phyloP scores from a whole-genome alignment of 2,888 invertebrate species.

The Melanotus villosus region DNA sequence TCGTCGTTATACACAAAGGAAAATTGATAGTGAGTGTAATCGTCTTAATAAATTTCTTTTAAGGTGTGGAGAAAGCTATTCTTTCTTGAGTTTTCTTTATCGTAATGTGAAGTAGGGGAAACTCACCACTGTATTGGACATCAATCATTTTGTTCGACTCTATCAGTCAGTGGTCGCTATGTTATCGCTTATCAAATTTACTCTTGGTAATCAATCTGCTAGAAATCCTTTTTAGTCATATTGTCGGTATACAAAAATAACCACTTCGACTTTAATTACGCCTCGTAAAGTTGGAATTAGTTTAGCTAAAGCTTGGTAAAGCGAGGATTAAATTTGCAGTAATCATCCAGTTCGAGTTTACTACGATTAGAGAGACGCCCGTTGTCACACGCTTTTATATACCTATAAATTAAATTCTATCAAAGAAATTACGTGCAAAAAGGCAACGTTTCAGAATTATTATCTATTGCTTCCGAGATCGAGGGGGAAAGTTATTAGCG shows the following conservation, averaged over 20 bases:
- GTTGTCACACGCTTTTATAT: background rate
- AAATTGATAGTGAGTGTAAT: background rate
- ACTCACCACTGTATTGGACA: conserved; percentile 16
- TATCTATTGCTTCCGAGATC: background rate
- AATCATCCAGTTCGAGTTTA: conserved; percentile 24
- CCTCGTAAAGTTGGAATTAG: conserved; percentile 34
- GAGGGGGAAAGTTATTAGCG: background rate
- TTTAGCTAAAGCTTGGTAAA: conserved; percentile 25
- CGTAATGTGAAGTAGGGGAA: conserved; percentile 2
- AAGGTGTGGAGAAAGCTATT: conserved; percentile 10
- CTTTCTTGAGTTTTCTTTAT: background rate
- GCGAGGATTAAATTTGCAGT: conserved; percentile 31
- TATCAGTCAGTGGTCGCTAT: conserved; percentile 10
- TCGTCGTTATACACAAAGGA: background rate
- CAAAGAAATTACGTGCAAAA: background rate
- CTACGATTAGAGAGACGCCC: conserved; percentile 25
- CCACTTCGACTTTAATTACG: conserved; percentile 25
- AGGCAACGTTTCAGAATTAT: background rate
- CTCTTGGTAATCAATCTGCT: conserved; percentile 15
- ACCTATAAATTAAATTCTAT: no score
- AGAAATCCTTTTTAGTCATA: conserved; percentile 16
- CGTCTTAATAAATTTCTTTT: conserved; percentile 1
- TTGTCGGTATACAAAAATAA: conserved; percentile 29
- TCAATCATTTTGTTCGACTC: conserved; percentile 20
- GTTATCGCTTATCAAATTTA: conserved; percentile 28